These are phyloP conservation scores for Nesidiocoris tenuis DNA, from an alignment of 2,888 invertebrate species.

Conservation along the genomic window DNA sequence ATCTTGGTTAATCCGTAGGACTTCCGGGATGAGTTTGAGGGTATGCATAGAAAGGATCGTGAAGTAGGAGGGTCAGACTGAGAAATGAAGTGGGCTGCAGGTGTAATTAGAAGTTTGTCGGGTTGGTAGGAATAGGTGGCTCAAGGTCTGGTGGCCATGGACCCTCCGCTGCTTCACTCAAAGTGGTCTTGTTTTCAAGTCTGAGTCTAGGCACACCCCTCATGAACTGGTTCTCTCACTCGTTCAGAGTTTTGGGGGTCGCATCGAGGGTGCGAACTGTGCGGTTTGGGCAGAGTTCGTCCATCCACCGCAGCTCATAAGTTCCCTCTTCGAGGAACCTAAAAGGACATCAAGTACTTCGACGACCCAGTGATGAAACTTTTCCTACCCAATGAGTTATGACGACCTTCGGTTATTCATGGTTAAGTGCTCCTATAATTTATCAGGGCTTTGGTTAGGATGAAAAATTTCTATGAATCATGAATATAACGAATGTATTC, in stretches of 20 bases:
- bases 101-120: constrained; percentile 30
- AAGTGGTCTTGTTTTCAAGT: constrained; percentile 36
- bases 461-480: no score
- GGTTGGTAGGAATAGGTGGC: background rate
- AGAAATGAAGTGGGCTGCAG: constrained; percentile 35
- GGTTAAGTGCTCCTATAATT: no score
- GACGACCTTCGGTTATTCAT: no score
- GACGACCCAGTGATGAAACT: background rate
- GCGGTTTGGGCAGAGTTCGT: constrained; percentile 26
- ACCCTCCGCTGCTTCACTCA: background rate
- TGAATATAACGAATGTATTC: no score
- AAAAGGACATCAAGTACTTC: background rate
- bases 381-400: background rate
- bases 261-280: background rate
- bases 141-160: constrained; percentile 9
- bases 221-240: background rate
- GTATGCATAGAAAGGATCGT: background rate
- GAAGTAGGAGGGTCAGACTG: background rate
- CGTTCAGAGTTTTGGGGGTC: background rate
- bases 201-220: background rate
- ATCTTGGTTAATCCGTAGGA: no score
- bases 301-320: constrained; percentile 4
- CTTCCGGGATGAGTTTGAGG: no score
- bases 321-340: constrained; percentile 11
- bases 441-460: no score